Evolutionary conservation across 2,888 invertebrate genomes (phyloP).

Genomic region (Aquatica leii): DNA sequence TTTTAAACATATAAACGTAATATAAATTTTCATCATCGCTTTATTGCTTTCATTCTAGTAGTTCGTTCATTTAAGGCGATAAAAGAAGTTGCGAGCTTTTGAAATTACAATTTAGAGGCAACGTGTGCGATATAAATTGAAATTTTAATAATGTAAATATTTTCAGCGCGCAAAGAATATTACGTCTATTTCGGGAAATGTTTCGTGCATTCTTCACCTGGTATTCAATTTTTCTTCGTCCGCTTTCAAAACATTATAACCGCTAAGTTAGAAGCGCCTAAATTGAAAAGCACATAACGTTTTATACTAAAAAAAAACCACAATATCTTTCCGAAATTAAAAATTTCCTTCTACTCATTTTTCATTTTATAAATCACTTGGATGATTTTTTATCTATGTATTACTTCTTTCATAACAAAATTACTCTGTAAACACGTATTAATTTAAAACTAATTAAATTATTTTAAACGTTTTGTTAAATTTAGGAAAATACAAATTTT

Average conservation of each 20-base stretch:
- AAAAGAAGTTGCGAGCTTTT: conserved; percentile 34
- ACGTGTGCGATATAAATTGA: conserved; percentile 50
- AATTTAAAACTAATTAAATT: no score
- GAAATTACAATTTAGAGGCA: conserved; percentile 32
- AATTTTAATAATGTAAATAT: conserved; percentile 57
- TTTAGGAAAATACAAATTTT: background rate
- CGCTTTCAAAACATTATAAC: conserved; percentile 47
- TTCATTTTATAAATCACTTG: conserved; percentile 26
- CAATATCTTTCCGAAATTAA: conserved; percentile 43
- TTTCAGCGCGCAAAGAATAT: conserved; percentile 52
- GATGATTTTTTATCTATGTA: background rate
- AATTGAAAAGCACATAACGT: conserved; percentile 45
- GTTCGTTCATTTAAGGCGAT: conserved; percentile 29
- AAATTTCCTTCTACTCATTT: conserved; percentile 35
- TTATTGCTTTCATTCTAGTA: conserved; percentile 35
- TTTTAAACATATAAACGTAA: conserved; percentile 24
- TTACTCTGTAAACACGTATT: background rate
- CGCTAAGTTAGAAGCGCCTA: conserved; percentile 44
- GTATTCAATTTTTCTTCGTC: conserved; percentile 44
- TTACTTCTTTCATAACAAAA: background rate
- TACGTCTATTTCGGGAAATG: conserved; percentile 52
- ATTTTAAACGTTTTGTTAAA: no score
- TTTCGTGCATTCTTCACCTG: conserved; percentile 51
- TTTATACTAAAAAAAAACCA: conserved; percentile 44
- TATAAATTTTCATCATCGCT: conserved; percentile 34